These are phyloP conservation scores for Zoroaster sp. DNA, from an alignment of 53 echinoderm and acorn worm species.

Conservation along the genomic window DNA sequence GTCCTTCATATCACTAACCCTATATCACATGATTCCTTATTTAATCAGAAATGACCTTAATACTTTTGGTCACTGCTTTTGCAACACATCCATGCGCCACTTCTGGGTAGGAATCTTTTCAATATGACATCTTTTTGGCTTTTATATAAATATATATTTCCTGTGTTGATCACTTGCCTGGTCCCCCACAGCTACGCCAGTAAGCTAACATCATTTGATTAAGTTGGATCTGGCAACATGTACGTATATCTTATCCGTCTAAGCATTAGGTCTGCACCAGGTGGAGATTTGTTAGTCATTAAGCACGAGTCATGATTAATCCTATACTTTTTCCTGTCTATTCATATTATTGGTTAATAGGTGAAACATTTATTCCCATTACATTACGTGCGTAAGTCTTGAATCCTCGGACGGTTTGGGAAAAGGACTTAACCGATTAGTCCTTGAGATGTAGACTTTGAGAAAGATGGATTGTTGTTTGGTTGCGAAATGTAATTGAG, in stretches of 20 bases:
- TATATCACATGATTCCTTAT: too few relatives aligned
- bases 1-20: too few relatives aligned
- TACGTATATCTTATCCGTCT: background rate
- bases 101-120: too few relatives aligned
- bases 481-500: constrained; percentile 23
- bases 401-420: background rate
- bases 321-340: background rate
- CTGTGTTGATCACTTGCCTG: background rate
- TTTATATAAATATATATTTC: too few relatives aligned
- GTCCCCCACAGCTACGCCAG: background rate
- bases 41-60: too few relatives aligned
- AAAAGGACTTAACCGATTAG: constrained; percentile 10
- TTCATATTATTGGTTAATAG: constrained; percentile 20
- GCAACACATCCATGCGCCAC: too few relatives aligned
- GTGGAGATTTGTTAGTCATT: constrained; percentile 17
- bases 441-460: background rate
- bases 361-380: constrained; percentile 39
- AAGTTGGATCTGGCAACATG: background rate
- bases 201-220: background rate
- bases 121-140: too few relatives aligned
- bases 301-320: constrained; percentile 27
- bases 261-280: background rate
- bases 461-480: background rate
- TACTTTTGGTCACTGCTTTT: too few relatives aligned
- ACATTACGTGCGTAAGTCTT: background rate